Conservation (phyloP, 2,797 vertebrate species). For the Rhynchotus rufescens region DNA sequence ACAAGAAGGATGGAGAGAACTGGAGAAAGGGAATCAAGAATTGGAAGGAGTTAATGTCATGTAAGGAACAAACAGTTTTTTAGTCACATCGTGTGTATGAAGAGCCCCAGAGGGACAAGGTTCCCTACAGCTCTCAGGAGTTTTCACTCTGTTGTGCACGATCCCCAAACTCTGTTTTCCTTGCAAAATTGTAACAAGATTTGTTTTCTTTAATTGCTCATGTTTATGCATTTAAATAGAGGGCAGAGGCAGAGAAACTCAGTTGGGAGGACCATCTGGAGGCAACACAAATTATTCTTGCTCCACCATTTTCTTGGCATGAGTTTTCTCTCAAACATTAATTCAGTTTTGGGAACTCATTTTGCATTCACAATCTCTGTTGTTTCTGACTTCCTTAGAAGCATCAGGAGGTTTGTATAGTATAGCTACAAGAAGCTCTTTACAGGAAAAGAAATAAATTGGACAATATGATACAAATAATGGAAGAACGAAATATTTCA, state of each 20-base stretch:
- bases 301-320: slow-evolving; percentile 35
- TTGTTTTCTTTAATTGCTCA: neutral
- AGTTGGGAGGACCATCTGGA: slow-evolving; percentile 11
- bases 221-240: neutral
- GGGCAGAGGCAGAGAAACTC: neutral
- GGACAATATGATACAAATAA: slow-evolving; percentile 35
- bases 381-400: slow-evolving; percentile 33
- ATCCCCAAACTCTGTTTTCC: neutral
- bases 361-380: neutral
- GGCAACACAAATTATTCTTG: neutral
- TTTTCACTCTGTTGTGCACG: neutral
- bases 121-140: neutral
- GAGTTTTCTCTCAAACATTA: neutral
- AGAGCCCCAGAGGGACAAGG: neutral
- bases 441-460: slow-evolving; percentile 59
- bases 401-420: neutral
- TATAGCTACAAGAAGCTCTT: slow-evolving; percentile 25
- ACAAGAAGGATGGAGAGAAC: neutral
- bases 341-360: neutral
- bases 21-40: neutral
- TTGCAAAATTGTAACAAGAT: neutral
- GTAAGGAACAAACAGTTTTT: neutral
- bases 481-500: slow-evolving; percentile 59
- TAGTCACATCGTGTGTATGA: neutral
- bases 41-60: neutral